Percentiles rank a stretch among this genome's conserved stretches.
Evolutionary conservation across 2,888 invertebrate genomes (phyloP).

Genomic region (Camponotus fellah): DNA sequence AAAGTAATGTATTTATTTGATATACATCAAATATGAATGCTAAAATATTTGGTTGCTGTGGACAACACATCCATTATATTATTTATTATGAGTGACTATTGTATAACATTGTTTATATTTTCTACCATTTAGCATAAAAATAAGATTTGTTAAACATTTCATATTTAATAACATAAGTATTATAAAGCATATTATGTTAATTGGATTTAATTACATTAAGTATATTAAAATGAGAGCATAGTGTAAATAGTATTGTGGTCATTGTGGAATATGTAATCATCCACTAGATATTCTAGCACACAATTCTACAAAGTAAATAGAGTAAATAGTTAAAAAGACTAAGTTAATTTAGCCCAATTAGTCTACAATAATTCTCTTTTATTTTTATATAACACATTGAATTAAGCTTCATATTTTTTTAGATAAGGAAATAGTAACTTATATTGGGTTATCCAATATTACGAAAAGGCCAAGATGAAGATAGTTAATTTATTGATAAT

Average conservation of each 20-base stretch:
- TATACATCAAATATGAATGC: conserved; percentile 41
- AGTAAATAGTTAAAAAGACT: not conserved
- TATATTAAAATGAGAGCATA: conserved; percentile 33
- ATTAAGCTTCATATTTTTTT: conserved; percentile 30
- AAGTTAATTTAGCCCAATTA: conserved; percentile 31
- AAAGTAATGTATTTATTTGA: conserved; percentile 49
- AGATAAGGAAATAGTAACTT: conserved; percentile 10
- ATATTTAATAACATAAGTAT: conserved; percentile 66
- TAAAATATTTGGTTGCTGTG: conserved; percentile 51
- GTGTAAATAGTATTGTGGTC: conserved; percentile 40
- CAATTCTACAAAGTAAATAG: conserved; percentile 13
- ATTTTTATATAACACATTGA: conserved; percentile 42
- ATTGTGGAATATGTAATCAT: conserved; percentile 43
- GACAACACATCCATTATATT: conserved; percentile 40
- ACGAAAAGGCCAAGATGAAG: not conserved
- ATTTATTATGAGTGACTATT: conserved; percentile 29
- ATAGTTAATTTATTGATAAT: conserved; percentile 14
- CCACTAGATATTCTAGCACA: conserved; percentile 18
- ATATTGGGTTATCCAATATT: not conserved
- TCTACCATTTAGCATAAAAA: conserved; percentile 56
- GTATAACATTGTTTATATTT: conserved; percentile 55
- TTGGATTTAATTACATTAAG: conserved; percentile 47
- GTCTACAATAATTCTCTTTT: conserved; percentile 34
- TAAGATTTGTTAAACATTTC: conserved; percentile 62
- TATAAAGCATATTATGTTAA: conserved; percentile 54